These are phyloP conservation scores for Seriola dumerili DNA, from an alignment of 2,113 vertebrate species.

Conservation along the genomic window DNA sequence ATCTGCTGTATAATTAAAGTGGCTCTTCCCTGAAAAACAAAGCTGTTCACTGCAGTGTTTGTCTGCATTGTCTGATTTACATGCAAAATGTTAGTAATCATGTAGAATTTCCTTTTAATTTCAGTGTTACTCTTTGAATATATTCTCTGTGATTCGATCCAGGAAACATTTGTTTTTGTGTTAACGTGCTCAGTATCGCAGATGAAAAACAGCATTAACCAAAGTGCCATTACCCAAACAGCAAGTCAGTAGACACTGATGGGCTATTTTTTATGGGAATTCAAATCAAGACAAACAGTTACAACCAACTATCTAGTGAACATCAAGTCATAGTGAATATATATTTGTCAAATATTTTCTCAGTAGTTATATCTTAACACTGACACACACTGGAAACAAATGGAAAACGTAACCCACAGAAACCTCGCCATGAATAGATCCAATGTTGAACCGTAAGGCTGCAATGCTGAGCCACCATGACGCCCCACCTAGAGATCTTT, in stretches of 20 bases:
- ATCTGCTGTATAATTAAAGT: conserved; percentile 65
- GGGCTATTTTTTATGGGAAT: conserved; percentile 24
- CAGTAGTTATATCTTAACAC: background rate
- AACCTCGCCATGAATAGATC: too few species aligned
- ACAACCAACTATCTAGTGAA: conserved; percentile 11
- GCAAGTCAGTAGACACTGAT: conserved; percentile 11
- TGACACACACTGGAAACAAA: too few species aligned
- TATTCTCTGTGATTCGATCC: conserved; percentile 12
- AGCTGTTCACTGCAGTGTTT: conserved; percentile 31
- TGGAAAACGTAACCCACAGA: background rate
- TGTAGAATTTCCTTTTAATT: conserved; percentile 17
- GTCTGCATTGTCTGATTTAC: conserved; percentile 28
- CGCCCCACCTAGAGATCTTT: too few species aligned
- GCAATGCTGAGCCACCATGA: too few species aligned
- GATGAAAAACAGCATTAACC: conserved; percentile 26
- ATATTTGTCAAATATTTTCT: background rate
- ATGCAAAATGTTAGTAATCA: conserved; percentile 28
- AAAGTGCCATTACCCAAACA: conserved; percentile 14
- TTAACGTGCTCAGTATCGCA: conserved; percentile 17
- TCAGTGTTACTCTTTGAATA: conserved; percentile 34
- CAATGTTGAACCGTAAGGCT: too few species aligned
- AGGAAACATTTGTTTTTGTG: conserved; percentile 36
- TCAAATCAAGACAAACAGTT: conserved; percentile 37
- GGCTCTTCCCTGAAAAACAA: conserved; percentile 48
- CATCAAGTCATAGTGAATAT: background rate